These are phyloP conservation scores for Rhabdomys pumilio DNA, from an alignment of 2,797 vertebrate species.

Conservation along the genomic window DNA sequence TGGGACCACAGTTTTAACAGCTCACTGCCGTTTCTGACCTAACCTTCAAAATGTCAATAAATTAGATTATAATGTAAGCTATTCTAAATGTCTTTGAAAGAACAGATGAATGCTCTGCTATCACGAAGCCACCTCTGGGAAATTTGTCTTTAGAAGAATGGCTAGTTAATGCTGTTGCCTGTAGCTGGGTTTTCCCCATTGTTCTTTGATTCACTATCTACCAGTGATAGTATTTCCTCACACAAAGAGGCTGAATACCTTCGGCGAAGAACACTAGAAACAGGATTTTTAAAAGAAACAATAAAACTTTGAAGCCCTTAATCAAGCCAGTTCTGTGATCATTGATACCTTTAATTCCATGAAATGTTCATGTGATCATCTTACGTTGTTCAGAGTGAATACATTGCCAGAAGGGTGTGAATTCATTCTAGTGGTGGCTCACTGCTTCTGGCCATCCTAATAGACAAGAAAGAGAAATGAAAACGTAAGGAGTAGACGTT, in stretches of 20 bases:
- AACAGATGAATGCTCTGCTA: constrained; percentile 37
- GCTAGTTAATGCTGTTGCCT: constrained; percentile 61
- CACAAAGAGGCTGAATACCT: constrained; percentile 2
- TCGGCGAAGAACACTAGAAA: constrained; percentile 45
- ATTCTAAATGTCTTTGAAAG: constrained; percentile 74
- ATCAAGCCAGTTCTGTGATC: constrained; percentile 12
- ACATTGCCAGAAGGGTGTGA: constrained; percentile 13
- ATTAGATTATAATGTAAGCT: constrained; percentile 72
- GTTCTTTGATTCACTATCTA: constrained; percentile 22
- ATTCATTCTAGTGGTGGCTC: constrained; percentile 27
- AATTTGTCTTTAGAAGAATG: constrained; percentile 57
- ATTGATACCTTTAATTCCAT: constrained; percentile 44
- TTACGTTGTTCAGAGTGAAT: background rate
- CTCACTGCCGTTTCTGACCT: constrained; percentile 60
- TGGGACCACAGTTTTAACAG: constrained; percentile 52
- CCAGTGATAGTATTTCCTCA: constrained; percentile 20
- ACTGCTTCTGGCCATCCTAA: background rate
- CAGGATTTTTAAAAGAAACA: background rate
- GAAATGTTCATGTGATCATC: constrained; percentile 10
- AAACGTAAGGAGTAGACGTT: background rate
- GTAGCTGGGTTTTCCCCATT: constrained; percentile 4
- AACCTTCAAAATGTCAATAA: constrained; percentile 74
- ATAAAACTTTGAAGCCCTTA: constrained; percentile 29
- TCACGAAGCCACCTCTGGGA: constrained; percentile 52
- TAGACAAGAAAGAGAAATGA: constrained; percentile 31